phyloP scores from a whole-genome alignment of 2,113 vertebrate species.

The Pelecanus crispus region DNA sequence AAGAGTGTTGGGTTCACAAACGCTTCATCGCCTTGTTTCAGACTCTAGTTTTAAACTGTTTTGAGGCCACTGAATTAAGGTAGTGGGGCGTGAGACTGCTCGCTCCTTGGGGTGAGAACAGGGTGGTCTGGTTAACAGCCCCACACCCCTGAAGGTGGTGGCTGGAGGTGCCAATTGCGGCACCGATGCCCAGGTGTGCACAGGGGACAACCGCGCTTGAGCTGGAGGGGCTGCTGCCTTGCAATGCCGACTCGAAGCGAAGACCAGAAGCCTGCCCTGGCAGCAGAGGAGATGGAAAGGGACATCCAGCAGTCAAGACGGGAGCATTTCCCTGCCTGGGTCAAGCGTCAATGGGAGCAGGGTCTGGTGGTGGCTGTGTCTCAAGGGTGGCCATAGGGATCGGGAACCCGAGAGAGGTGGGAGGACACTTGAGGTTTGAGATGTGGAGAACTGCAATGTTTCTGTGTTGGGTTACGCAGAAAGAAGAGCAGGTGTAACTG shows the following conservation, averaged over 20 bases:
- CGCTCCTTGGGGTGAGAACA: accelerated
- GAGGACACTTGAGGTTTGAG: neutral
- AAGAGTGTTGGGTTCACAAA: neutral
- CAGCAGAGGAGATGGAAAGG: neutral
- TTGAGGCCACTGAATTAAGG: neutral
- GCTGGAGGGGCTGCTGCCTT: neutral
- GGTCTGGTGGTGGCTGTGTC: neutral
- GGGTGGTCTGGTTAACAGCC: neutral
- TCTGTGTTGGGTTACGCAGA: neutral
- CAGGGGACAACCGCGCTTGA: accelerated
- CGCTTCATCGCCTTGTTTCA: neutral
- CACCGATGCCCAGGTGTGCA: accelerated
- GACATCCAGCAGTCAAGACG: accelerated
- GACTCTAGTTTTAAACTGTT: neutral
- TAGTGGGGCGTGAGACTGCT: neutral
- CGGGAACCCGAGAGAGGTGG: neutral
- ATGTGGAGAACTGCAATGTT: accelerated
- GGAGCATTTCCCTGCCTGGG: neutral
- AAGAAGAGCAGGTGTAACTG: neutral
- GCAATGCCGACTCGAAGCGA: accelerated
- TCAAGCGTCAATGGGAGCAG: neutral
- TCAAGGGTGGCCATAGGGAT: neutral
- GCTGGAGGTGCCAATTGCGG: accelerated
- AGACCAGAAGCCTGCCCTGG: neutral
- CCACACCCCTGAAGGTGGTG: neutral